phyloP scores from a whole-genome alignment of 2,888 invertebrate species.

The Acleris holmiana region DNA sequence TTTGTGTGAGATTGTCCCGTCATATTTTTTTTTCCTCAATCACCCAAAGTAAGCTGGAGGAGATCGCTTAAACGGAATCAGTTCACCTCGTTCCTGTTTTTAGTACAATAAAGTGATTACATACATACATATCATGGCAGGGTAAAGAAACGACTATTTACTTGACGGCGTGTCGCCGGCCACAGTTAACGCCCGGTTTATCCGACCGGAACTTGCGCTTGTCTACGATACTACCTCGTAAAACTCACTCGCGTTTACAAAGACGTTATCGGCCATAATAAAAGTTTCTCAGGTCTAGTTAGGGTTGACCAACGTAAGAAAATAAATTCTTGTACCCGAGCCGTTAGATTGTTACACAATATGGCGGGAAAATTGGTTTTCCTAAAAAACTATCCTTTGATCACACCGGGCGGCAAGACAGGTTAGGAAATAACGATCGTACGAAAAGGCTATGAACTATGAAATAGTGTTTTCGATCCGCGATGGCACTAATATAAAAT shows the following conservation, averaged over 20 bases:
- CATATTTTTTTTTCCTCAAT: too few species aligned
- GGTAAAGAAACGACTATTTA: conserved; percentile 24
- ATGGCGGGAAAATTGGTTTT: too few species aligned
- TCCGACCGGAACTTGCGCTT: conserved; percentile 58
- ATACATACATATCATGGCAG: conserved; percentile 6
- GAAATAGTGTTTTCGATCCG: too few species aligned
- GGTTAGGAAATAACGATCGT: too few species aligned
- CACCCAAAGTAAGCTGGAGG: too few species aligned
- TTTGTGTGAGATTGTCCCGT: too few species aligned
- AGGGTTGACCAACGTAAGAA: conserved; percentile 16
- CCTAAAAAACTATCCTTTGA: too few species aligned
- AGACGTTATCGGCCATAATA: conserved; percentile 62
- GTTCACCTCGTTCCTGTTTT: too few species aligned
- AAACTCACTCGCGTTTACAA: conserved; percentile 62
- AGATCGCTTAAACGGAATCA: too few species aligned
- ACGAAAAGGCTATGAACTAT: not conserved
- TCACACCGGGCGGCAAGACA: too few species aligned
- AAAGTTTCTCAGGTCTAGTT: conserved; percentile 47
- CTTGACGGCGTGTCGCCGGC: conserved; percentile 34
- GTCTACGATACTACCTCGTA: conserved; percentile 59
- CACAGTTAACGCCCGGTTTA: conserved; percentile 45
- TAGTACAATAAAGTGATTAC: too few species aligned
- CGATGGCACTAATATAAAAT: too few species aligned
- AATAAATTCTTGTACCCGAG: not conserved
- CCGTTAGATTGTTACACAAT: not conserved